Conservation (phyloP, 2,113 vertebrate species). For the Myanophis thanlyinensis region DNA sequence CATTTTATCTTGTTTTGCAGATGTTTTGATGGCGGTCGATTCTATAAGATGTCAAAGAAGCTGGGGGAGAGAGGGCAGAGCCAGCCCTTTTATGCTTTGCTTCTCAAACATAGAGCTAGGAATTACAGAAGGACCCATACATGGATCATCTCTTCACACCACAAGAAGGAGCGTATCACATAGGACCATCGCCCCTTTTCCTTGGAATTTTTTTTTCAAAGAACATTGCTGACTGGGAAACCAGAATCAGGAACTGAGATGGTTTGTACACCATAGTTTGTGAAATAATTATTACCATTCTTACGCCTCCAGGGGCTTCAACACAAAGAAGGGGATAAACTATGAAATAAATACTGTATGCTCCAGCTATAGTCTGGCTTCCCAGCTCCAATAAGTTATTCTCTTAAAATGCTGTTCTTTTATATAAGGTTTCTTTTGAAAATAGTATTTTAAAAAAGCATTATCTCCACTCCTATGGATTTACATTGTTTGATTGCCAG, state of each 20-base stretch:
- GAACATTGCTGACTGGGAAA: not conserved
- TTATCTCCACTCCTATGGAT: conserved; percentile 4
- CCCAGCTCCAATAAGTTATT: not conserved
- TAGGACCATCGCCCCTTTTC: too few relatives aligned
- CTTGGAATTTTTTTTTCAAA: conserved; percentile 22
- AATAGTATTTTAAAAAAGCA: conserved; percentile 26
- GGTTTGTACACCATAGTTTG: not conserved
- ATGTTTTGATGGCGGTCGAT: too few relatives aligned
- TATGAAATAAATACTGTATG: not conserved
- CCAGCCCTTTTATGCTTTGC: too few relatives aligned
- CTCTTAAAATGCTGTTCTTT: not conserved
- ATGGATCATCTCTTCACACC: too few relatives aligned
- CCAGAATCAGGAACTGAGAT: not conserved
- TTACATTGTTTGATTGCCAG: conserved; percentile 56
- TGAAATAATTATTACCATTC: not conserved
- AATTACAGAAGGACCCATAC: too few relatives aligned
- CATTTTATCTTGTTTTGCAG: too few relatives aligned
- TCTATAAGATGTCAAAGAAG: too few relatives aligned
- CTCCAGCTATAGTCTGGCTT: not conserved
- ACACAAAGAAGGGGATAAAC: not conserved
- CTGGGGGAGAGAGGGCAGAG: too few relatives aligned
- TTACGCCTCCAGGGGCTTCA: not conserved
- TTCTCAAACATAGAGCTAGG: too few relatives aligned
- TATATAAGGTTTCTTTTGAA: conserved; percentile 22
- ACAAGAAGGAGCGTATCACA: too few relatives aligned